Evolutionary conservation across 1,140 invertebrate genomes (phyloP), one percentile per base, ranked within the genome.

Genomic region (Leptinotarsa texana): DNA sequence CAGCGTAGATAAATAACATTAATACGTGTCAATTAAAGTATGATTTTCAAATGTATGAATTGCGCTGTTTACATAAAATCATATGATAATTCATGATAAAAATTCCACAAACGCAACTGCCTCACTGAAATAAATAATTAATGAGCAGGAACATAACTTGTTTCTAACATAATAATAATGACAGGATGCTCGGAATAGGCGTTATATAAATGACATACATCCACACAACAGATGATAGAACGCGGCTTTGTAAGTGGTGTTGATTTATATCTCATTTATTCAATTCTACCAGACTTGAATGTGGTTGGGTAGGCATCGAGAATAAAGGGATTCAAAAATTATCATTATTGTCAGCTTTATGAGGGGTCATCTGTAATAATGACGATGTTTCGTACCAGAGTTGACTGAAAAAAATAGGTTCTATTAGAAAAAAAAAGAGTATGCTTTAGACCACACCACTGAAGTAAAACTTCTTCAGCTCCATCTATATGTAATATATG

Each of bases 171-270:
- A 71, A 62, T 71, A 71, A 71, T 71, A 71, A 71, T 57, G 57
- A 17, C 57, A 48, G 49, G 47, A 71, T 68, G 47, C 21, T 24
- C 49, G 65, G 73, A 73, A 78, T 74, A 74, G 76, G 73, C 78
- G 75, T 78, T 74, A 79, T 77, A 81, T 78, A 78, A 78, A 81
- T 80, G 80, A 81, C 80, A 57, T 18, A 78, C 66, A 68, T 71
- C 69, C 77, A 76, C 77, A 78, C 73, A 81, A 81, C 80, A 81
- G 80, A 81, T 81, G 80, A 81, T 81, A 76, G 75, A 81, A 57
- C n/a, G 51, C 51, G 51, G 76, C 80, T 78, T 73, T 74, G 72
- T 78, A 77, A 80, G 79, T 81, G 80, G 78, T 77, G 75, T 77
- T 81, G 80, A 81, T 81, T 81, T 80, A 81, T 81, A 79, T 80